Conservation (phyloP, 2,888 invertebrate species). For the Proisotoma minuta region DNA sequence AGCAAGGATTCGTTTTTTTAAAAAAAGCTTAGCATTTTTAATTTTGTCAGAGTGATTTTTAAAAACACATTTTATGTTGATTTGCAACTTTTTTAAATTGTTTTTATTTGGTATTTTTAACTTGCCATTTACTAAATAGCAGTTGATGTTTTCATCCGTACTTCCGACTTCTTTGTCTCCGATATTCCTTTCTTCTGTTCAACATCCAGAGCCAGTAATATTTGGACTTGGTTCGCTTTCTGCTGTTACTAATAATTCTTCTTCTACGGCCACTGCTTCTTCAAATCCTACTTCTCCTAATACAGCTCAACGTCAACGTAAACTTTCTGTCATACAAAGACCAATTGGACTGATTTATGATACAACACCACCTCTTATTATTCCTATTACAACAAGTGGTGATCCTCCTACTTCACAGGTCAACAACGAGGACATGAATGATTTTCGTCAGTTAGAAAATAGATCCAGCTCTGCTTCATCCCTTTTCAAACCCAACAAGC, state of each 20-base stretch:
- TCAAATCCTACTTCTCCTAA: not conserved
- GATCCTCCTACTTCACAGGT: not conserved
- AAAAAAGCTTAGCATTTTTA: too few species aligned
- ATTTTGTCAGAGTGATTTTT: too few species aligned
- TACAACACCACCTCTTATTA: not conserved
- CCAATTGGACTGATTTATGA: not conserved
- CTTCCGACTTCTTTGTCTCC: slow-evolving; percentile 6
- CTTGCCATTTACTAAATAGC: too few species aligned
- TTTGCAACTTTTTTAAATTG: too few species aligned
- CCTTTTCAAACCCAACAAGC: slow-evolving; percentile 18
- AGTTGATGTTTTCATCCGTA: not conserved
- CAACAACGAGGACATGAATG: not conserved
- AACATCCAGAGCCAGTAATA: too few species aligned
- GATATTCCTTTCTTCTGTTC: slow-evolving; percentile 2
- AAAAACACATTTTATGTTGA: too few species aligned
- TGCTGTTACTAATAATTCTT: not conserved
- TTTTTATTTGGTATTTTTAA: too few species aligned
- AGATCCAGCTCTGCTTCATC: not conserved
- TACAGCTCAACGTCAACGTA: slow-evolving; percentile 19
- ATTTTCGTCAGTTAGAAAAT: not conserved
- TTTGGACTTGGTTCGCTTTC: too few species aligned
- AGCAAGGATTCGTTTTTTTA: too few species aligned
- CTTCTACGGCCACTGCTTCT: not conserved
- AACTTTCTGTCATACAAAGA: slow-evolving; percentile 27
- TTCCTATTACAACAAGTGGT: not conserved